Conservation (phyloP, 2,797 vertebrate species). For the Semaprochilodus insignis region DNA sequence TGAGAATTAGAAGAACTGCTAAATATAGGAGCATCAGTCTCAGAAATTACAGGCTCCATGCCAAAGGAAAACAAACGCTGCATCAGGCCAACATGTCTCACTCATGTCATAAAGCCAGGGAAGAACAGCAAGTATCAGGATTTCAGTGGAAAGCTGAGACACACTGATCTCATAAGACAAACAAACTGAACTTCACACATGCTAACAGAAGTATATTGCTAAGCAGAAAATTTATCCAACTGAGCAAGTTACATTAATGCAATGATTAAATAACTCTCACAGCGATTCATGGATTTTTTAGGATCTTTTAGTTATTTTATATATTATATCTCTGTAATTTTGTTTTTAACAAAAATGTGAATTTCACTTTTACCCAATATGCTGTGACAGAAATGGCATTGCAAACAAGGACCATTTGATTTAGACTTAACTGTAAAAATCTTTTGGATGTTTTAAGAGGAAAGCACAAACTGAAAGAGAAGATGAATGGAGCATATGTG, state of each 20-base stretch:
- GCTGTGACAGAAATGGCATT: background rate
- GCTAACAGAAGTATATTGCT: background rate
- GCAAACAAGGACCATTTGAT: conserved; percentile 61
- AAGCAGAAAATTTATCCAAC: background rate
- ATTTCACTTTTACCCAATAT: conserved; percentile 36
- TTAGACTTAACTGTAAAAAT: conserved; percentile 68
- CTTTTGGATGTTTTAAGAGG: conserved; percentile 54
- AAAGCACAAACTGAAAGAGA: conserved; percentile 24
- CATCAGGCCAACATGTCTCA: conserved; percentile 59
- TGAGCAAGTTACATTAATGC: background rate
- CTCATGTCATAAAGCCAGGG: conserved; percentile 64
- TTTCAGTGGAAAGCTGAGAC: conserved; percentile 4
- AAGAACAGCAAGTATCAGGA: conserved; percentile 57
- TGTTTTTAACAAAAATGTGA: background rate
- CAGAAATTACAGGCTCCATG: conserved; percentile 75
- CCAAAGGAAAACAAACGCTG: conserved; percentile 72
- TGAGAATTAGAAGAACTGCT: conserved; percentile 79
- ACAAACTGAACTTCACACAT: background rate
- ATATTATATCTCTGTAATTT: too few species aligned
- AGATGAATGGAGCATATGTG: conserved; percentile 58
- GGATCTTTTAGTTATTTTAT: too few species aligned
- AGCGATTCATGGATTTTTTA: background rate
- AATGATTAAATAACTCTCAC: background rate
- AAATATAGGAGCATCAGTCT: conserved; percentile 80
- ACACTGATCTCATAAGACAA: background rate